Percentiles rank a stretch among this genome's conserved stretches.
These are phyloP conservation scores for Lipotes vexillifer DNA, from an alignment of 2,113 vertebrate genomes.

Conservation along the genomic window DNA sequence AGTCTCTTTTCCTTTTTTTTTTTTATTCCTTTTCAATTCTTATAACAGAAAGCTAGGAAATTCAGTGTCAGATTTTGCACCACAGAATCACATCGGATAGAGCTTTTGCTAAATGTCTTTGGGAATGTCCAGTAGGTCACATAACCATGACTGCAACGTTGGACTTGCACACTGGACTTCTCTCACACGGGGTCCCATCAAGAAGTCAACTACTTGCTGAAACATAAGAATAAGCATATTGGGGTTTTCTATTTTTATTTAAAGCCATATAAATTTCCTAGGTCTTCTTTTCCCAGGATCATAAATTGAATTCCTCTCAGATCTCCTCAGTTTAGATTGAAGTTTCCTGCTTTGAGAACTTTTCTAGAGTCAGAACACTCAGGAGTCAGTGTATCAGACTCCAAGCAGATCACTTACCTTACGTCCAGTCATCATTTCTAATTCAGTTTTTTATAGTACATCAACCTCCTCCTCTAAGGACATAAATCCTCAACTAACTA, in stretches of 20 bases:
- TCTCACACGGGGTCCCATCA: not conserved
- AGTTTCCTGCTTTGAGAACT: constrained; percentile 3
- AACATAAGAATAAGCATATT: not conserved
- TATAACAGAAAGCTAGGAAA: not conserved
- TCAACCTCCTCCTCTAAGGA: constrained; percentile 39
- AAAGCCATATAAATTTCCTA: not conserved
- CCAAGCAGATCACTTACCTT: not conserved
- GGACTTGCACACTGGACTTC: not conserved
- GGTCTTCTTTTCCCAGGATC: constrained; percentile 14
- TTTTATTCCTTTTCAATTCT: not conserved
- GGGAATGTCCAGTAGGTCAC: not conserved
- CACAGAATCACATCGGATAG: not conserved
- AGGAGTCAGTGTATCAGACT: not conserved
- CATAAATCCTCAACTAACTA: constrained; percentile 64
- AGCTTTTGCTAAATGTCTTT: not conserved
- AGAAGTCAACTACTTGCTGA: not conserved
- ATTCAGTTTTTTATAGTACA: constrained; percentile 29
- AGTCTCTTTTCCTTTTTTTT: not conserved
- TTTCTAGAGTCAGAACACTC: not conserved
- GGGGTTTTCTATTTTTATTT: not conserved
- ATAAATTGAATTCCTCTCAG: not conserved
- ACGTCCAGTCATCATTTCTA: constrained; percentile 21
- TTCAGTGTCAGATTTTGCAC: not conserved
- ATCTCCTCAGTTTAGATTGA: not conserved
- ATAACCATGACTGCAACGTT: not conserved